A percentile compares a stretch with the other conserved stretches of the same genome.
Evolutionary conservation across 2,888 invertebrate species (phyloP).

Genomic region (Rhabditoides inermis): DNA sequence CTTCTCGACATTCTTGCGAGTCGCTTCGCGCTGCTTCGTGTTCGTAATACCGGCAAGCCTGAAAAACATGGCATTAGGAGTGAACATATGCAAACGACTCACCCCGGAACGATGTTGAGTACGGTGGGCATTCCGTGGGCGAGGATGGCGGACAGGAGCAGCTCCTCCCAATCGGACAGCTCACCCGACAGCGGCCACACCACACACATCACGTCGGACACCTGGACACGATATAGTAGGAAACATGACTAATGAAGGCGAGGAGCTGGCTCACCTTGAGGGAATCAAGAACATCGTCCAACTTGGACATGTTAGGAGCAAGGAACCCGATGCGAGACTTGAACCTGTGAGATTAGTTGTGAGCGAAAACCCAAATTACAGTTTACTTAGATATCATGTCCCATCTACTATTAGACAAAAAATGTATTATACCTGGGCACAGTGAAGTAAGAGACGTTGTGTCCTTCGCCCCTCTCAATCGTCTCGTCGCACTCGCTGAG

Average conservation of each 20-base stretch:
- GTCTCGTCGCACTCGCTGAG: conserved; percentile 22
- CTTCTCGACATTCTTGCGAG: conserved; percentile 29
- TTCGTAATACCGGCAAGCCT: conserved; percentile 24
- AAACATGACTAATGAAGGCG: not conserved
- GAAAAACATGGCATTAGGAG: too few species aligned
- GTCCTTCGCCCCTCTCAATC: conserved; percentile 26
- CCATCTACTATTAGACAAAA: not conserved
- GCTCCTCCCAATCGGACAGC: conserved; percentile 28
- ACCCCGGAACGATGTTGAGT: conserved; percentile 41
- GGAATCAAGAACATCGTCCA: conserved; percentile 39
- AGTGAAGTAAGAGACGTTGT: conserved; percentile 22
- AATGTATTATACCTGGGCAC: not conserved
- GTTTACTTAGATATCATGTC: not conserved
- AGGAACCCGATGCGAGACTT: conserved; percentile 39
- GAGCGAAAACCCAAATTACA: too few species aligned
- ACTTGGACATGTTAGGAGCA: conserved; percentile 24
- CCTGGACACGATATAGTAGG: conserved; percentile 50
- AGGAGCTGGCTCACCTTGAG: conserved; percentile 16
- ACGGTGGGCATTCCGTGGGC: conserved; percentile 59
- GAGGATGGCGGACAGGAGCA: conserved; percentile 32
- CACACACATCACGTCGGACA: conserved; percentile 75
- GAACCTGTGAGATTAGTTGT: conserved; percentile 41
- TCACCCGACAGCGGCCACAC: conserved; percentile 62
- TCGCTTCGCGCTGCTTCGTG: conserved; percentile 38
- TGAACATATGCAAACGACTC: too few species aligned